Percentiles rank a stretch among this genome's conserved stretches.
phyloP scores from a whole-genome alignment of 2,113 vertebrate species.

The Saguinus imperator region DNA sequence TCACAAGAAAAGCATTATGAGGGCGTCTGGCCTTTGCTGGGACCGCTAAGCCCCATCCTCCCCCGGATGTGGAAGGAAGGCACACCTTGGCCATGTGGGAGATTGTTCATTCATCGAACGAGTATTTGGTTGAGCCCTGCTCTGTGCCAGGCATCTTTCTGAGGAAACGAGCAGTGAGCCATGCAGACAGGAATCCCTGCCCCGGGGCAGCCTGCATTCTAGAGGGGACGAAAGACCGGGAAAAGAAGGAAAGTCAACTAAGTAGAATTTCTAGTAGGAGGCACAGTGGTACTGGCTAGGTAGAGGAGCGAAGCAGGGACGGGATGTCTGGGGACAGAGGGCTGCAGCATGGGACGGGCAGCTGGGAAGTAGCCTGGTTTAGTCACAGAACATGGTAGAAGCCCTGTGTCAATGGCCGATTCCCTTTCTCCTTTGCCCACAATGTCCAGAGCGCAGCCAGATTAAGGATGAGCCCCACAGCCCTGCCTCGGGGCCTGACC shows the following conservation, averaged over 20 bases:
- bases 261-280: fast-evolving
- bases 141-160: not conserved
- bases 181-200: not conserved
- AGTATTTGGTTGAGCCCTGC: not conserved
- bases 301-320: fast-evolving
- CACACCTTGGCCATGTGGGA: fast-evolving
- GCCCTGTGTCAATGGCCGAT: not conserved
- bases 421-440: fast-evolving
- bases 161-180: not conserved
- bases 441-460: fast-evolving
- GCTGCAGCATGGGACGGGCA: fast-evolving
- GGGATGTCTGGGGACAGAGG: fast-evolving
- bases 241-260: not conserved
- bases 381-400: fast-evolving
- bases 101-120: fast-evolving
- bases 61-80: not conserved
- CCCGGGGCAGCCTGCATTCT: fast-evolving
- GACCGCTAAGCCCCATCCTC: not conserved
- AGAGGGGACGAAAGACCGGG: not conserved
- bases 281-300: fast-evolving
- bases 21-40: fast-evolving
- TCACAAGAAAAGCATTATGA: not conserved
- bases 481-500: not conserved
- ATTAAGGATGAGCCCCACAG: too few relatives aligned
- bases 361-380: not conserved